Base-by-base conservation (phyloP, 1,140 invertebrate species). In the Drosophila serrata region DNA sequence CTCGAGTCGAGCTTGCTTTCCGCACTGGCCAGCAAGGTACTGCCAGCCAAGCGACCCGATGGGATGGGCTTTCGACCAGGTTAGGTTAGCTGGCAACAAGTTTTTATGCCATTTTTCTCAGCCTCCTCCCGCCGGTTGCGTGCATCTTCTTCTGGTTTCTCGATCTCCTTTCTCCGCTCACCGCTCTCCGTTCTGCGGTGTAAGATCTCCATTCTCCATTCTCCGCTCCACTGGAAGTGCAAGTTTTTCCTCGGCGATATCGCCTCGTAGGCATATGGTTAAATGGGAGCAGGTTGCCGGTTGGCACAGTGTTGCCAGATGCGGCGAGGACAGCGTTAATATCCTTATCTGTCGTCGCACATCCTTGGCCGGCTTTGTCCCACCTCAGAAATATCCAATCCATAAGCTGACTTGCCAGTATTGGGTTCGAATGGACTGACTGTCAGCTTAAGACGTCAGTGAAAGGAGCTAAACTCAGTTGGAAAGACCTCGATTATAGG, bases 1-100 rank as follows among this genome's bases (percentile, higher is more conserved):
- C 43, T 75, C 88, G 84, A 81, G 73, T 78, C 84, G 88, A 91
- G 84, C 74, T 79, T 88, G 82, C 81, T 88, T 91, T 91, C 79
- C 55, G 81, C 88, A 91, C 88, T 91, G 84, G 49, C 67, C 57
- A 58, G 61, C 29, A 31, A 37, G 43, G 40, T 19, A 63, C 15
- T 45, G 33, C 15, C 61, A 67, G 22, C 27, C 43, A 39, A 55
- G 51, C 51, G 61, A 64, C 27, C 37, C 61, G 35, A 9, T 59
- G 65, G 63, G 63, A 56, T 72, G 67, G 64, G 67, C 42, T 48
- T 24, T 72, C 29, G 68, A 24, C 69, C 69, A 72, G 65, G 69
- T 49, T 58, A 72, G 65, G 69, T 49, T 58, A 45, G 40, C 48
- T 73, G 43, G 61, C 78, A 84, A 84, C 81, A 65, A 84, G 81